Percentiles rank a stretch among this genome's conserved stretches.
phyloP scores from a whole-genome alignment of 2,888 invertebrate species.

The Thereva unica region DNA sequence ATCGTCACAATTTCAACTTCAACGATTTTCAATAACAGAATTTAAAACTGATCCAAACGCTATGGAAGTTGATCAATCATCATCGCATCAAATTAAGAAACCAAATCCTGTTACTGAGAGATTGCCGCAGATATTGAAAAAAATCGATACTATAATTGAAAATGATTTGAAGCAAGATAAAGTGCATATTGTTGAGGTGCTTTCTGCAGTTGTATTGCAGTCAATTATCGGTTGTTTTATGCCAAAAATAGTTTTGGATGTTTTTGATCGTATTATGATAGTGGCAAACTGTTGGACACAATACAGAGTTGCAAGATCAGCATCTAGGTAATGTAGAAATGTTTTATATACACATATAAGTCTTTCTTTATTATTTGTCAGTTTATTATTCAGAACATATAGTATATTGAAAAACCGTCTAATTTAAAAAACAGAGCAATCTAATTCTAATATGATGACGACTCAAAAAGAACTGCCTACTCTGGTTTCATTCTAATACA shows the following conservation, averaged over 20 bases:
- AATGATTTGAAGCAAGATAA: conserved; percentile 51
- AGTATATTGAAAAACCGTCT: no score
- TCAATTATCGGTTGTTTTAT: conserved; percentile 74
- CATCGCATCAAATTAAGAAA: conserved; percentile 18
- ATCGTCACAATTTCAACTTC: conserved; percentile 62
- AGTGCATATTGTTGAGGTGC: conserved; percentile 69
- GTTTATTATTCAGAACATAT: no score
- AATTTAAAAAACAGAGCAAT: no score
- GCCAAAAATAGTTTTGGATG: conserved; percentile 63
- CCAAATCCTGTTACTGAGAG: conserved; percentile 47
- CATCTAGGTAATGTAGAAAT: conserved; percentile 67
- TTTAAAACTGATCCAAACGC: conserved; percentile 21
- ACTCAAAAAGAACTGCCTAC: no score
- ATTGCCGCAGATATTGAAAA: conserved; percentile 52
- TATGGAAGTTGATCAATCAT: conserved; percentile 35
- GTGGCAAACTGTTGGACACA: conserved; percentile 78
- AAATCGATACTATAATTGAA: conserved; percentile 52
- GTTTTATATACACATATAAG: conserved; percentile 1
- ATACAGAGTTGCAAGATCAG: conserved; percentile 85
- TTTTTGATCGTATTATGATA: conserved; percentile 63
- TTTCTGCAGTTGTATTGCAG: conserved; percentile 84
- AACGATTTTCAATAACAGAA: conserved; percentile 48
- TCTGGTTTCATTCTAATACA: no score
- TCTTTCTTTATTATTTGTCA: no score
- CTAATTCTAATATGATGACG: no score